Base-by-base conservation (phyloP, 1,140 invertebrate species). In the Aphelenchoides besseyi region DNA sequence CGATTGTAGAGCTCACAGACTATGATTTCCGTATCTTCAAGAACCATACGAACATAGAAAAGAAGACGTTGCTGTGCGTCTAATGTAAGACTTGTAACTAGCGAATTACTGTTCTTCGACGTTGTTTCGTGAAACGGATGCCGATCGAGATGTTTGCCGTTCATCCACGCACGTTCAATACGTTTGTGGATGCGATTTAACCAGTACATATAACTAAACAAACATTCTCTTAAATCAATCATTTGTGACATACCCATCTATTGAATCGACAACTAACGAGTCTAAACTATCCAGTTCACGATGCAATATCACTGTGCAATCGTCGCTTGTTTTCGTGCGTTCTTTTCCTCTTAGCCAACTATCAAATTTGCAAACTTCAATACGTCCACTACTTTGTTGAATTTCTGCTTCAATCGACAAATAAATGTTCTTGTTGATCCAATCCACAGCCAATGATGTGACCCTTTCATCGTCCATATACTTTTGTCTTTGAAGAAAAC, bases 201-300 rank as follows among this genome's bases (percentile, higher is more conserved):
- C 74, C 74, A 76, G 63, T 76, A 76, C 74, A 76, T 76, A 52
- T 76, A 75, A 8, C 74, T 75, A 41, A 61, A 75, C 32, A 5
- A 54, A 32, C n/a, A n/a, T n/a, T n/a, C n/a, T n/a, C n/a, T n/a
- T n/a, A 18, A 1, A 37, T 18, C 16, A 74, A 18, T 71, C 9
- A 67, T 12, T 28, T 36, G 18, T 16, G 0, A 26, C 53, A 37
- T 67, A 76, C 74, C 74, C 74, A 26, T 76, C 74, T 8, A 76
- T 55, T 18, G 74, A 74, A 72, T 76, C 74, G 3, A 76, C 35
- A 33, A 72, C 74, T 55, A 76, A 59, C 0, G 69, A 76, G 41
- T 76, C 69, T 23, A 76, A 48, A 52, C 55, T 76, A 23, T 76
- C 74, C n/a, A 76, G 55, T 32, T 72, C 74, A 16, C 32, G 32